A percentile compares a stretch with the other conserved stretches of the same genome.
phyloP scores from a whole-genome alignment of 2,888 invertebrate genomes.

The Tinea semifulvella region DNA sequence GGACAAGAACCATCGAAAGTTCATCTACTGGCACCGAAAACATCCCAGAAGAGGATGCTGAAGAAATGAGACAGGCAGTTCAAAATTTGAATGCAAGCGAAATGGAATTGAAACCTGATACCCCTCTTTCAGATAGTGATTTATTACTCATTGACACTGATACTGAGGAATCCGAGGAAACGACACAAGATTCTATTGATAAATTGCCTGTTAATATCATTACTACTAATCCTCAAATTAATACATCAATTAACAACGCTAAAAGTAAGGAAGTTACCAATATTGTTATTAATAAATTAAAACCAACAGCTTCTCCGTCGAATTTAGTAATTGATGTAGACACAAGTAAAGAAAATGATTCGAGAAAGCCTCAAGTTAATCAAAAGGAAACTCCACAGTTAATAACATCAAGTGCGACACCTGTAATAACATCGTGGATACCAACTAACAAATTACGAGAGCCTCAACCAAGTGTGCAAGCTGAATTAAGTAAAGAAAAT shows the following conservation, averaged over 20 bases:
- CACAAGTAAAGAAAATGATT: constrained; percentile 25
- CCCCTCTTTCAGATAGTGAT: constrained; percentile 85
- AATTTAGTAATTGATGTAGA: neutral
- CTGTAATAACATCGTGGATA: constrained; percentile 68
- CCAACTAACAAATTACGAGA: constrained; percentile 54
- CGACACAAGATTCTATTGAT: constrained; percentile 48
- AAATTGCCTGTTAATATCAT: constrained; percentile 44
- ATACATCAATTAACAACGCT: constrained; percentile 32
- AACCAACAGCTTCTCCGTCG: neutral
- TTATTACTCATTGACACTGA: constrained; percentile 88
- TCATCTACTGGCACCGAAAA: constrained; percentile 56
- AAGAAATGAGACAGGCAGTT: constrained; percentile 86
- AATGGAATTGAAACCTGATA: constrained; percentile 81
- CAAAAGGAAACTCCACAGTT: constrained; percentile 41
- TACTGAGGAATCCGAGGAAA: constrained; percentile 78
- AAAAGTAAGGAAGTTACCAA: constrained; percentile 32
- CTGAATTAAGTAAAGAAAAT: constrained; percentile 19
- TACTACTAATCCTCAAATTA: constrained; percentile 42
- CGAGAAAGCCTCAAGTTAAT: constrained; percentile 34
- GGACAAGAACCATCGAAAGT: constrained; percentile 54
- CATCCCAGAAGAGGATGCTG: constrained; percentile 77
- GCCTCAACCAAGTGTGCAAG: constrained; percentile 37
- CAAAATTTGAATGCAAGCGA: constrained; percentile 79
- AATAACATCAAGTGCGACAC: constrained; percentile 50
- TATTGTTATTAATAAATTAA: constrained; percentile 54